A percentile compares a stretch with the other conserved stretches of the same genome.
Evolutionary conservation across 1,140 invertebrate species (phyloP).

Genomic region (Homalodisca vitripennis): DNA sequence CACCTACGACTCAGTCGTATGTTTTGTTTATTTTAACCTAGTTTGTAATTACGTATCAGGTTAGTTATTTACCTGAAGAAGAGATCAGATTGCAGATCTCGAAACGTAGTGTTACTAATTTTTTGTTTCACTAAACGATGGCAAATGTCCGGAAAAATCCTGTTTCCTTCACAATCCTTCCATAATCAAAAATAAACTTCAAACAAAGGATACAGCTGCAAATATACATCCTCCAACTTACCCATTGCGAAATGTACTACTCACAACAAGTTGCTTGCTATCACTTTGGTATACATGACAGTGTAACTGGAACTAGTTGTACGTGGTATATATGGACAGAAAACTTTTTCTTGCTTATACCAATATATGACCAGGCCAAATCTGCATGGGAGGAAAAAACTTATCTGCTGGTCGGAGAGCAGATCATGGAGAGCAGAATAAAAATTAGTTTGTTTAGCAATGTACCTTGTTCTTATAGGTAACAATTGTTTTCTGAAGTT

Average conservation of each 20-base stretch:
- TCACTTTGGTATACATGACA: conserved; percentile 29
- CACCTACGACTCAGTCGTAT: too few species aligned
- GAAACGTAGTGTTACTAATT: too few species aligned
- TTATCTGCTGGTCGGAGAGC: conserved; percentile 27
- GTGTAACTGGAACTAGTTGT: background rate
- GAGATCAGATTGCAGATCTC: too few species aligned
- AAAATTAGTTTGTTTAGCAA: conserved; percentile 23
- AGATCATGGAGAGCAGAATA: conserved; percentile 27
- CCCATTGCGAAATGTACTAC: conserved; percentile 31
- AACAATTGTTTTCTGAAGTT: conserved; percentile 21
- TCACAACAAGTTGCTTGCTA: conserved; percentile 29
- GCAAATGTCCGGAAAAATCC: too few species aligned
- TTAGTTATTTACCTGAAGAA: too few species aligned
- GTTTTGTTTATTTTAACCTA: too few species aligned
- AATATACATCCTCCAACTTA: conserved; percentile 29
- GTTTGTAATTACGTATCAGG: too few species aligned
- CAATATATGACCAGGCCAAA: conserved; percentile 14
- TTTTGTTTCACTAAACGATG: too few species aligned
- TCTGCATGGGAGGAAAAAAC: background rate
- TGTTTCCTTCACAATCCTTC: too few species aligned
- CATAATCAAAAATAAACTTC: too few species aligned
- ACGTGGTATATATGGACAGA: background rate
- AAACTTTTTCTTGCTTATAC: conserved; percentile 18
- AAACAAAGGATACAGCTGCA: conserved; percentile 19
- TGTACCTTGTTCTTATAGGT: conserved; percentile 19